These are phyloP conservation scores for Odontomyia ornata DNA, from an alignment of 2,888 invertebrate species.

Conservation along the genomic window DNA sequence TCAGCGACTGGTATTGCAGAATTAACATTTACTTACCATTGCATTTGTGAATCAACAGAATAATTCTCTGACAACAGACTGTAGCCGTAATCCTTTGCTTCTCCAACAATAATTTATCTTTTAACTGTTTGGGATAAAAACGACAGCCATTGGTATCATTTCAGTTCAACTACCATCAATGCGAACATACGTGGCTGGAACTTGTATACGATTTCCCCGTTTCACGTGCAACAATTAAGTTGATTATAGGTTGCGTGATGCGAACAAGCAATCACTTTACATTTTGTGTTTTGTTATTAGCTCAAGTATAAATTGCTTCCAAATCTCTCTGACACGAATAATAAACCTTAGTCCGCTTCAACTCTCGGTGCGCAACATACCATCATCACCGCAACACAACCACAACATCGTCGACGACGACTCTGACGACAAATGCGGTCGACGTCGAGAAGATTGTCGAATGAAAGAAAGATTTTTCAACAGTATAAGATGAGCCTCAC, in stretches of 20 bases:
- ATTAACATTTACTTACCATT: not conserved
- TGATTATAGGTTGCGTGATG: conserved; percentile 49
- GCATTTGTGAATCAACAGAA: too few species aligned
- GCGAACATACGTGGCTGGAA: not conserved
- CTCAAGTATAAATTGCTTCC: conserved; percentile 42
- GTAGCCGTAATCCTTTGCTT: not conserved
- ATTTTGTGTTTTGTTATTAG: conserved; percentile 44
- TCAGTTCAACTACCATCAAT: conserved; percentile 6
- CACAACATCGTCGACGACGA: too few species aligned
- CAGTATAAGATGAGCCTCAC: not conserved
- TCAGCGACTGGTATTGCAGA: too few species aligned
- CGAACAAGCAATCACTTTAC: conserved; percentile 45
- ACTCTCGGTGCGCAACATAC: not conserved
- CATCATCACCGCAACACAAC: not conserved
- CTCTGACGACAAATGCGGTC: too few species aligned
- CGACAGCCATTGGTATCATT: conserved; percentile 21
- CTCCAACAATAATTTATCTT: not conserved
- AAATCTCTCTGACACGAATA: conserved; percentile 40
- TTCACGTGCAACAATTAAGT: conserved; percentile 47
- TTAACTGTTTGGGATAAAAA: not conserved
- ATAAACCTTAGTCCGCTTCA: conserved; percentile 8
- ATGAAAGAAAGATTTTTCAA: conserved; percentile 17
- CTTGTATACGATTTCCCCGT: not conserved
- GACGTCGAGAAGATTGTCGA: not conserved
- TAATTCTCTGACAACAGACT: not conserved